Percentiles rank a stretch among this genome's conserved stretches.
phyloP scores from a whole-genome alignment of 2,113 vertebrate species.

The Clarias magur region DNA sequence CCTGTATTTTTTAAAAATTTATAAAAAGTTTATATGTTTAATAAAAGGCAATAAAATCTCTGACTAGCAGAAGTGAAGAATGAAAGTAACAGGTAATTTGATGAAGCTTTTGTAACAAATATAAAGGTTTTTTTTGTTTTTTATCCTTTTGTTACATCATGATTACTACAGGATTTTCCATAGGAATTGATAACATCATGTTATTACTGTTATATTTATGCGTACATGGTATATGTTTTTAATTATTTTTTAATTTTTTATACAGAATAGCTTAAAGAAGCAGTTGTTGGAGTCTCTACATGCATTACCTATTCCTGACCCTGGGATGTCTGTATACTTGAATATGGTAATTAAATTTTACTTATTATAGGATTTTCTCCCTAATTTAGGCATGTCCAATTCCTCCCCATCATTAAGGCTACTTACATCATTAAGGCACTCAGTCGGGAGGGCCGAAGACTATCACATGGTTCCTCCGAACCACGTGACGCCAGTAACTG shows the following conservation, averaged over 20 bases:
- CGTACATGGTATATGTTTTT: conserved; percentile 1
- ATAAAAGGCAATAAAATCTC: neutral
- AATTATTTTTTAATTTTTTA: too few relatives aligned
- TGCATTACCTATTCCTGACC: conserved; percentile 83
- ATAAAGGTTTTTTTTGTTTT: neutral
- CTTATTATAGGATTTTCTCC: neutral
- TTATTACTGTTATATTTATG: neutral
- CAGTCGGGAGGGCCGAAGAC: too few relatives aligned
- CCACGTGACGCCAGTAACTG: too few relatives aligned
- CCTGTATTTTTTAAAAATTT: too few relatives aligned
- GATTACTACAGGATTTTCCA: neutral
- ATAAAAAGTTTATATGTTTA: too few relatives aligned
- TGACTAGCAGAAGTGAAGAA: neutral
- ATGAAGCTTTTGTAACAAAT: neutral
- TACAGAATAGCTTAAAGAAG: conserved; percentile 87
- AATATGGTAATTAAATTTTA: conserved; percentile 76
- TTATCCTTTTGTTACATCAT: neutral
- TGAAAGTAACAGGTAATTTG: neutral
- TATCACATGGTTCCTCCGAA: too few relatives aligned
- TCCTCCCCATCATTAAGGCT: too few relatives aligned
- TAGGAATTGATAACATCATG: neutral
- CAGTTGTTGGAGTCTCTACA: conserved; percentile 88
- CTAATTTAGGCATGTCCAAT: too few relatives aligned
- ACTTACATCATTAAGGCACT: too few relatives aligned
- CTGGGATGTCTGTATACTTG: conserved; percentile 87